phyloP scores from a whole-genome alignment of 2,113 vertebrate species.

The Microcebus tavaratra region DNA sequence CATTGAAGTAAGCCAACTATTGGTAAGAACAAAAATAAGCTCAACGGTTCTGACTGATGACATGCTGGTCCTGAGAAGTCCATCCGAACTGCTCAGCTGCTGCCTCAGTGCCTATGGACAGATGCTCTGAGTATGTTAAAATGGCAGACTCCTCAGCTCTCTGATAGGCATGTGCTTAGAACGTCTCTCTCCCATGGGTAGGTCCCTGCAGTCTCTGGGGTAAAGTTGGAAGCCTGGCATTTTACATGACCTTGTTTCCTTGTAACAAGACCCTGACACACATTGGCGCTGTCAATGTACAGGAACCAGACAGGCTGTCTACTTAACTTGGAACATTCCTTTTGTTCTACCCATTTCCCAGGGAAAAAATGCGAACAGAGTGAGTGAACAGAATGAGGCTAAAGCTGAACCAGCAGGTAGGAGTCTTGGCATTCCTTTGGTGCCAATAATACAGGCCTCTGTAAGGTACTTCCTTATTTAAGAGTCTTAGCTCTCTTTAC shows the following conservation, averaged over 20 bases:
- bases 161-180: not conserved
- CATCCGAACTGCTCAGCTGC: not conserved
- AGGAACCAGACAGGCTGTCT: not conserved
- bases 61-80: not conserved
- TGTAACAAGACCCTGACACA: not conserved
- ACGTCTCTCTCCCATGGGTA: not conserved
- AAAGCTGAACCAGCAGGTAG: not conserved
- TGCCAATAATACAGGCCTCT: not conserved
- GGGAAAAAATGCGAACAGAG: not conserved
- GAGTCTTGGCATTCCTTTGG: not conserved
- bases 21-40: not conserved
- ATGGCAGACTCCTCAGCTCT: not conserved
- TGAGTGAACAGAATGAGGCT: not conserved
- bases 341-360: constrained; percentile 2
- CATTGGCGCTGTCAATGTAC: not conserved
- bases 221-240: not conserved
- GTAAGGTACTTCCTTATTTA: constrained; percentile 40
- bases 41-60: not conserved
- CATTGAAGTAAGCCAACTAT: not conserved
- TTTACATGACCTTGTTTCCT: not conserved
- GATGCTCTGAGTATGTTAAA: not conserved
- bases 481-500: constrained; percentile 65
- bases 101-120: not conserved
- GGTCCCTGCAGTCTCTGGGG: not conserved
- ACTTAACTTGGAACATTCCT: not conserved